phyloP scores from a whole-genome alignment of 2,113 vertebrate genomes.

The Neogobius melanostomus region DNA sequence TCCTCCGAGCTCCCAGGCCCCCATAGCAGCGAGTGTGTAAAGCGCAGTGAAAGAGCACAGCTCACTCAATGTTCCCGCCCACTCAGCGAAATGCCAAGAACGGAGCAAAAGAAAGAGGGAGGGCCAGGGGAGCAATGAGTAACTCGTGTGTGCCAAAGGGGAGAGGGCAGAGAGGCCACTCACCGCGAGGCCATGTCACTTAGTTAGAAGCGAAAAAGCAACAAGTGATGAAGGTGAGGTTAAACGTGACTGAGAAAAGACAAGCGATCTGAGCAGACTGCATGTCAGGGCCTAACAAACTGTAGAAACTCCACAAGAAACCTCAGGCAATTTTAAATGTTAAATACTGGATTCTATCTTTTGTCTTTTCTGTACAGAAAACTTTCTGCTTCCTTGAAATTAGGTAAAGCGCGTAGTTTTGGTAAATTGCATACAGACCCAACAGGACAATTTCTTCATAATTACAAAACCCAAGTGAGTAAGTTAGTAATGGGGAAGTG shows the following conservation, averaged over 20 bases:
- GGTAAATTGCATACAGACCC: not conserved
- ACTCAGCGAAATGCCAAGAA: slow-evolving; percentile 16
- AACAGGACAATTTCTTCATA: not conserved
- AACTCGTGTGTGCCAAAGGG: slow-evolving; percentile 37
- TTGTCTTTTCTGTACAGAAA: too few species aligned
- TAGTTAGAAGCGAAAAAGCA: too few species aligned
- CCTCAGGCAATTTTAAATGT: too few species aligned
- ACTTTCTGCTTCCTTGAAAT: too few species aligned
- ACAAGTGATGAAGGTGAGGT: too few species aligned
- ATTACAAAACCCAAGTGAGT: not conserved
- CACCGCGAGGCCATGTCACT: not conserved
- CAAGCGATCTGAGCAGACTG: too few species aligned
- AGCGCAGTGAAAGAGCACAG: slow-evolving; percentile 13
- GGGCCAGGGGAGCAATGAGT: slow-evolving; percentile 24
- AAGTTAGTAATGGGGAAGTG: not conserved
- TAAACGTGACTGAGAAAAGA: too few species aligned
- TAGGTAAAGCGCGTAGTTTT: too few species aligned
- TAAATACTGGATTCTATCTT: too few species aligned
- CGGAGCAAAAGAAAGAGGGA: slow-evolving; percentile 15
- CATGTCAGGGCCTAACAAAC: too few species aligned
- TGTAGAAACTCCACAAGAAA: too few species aligned
- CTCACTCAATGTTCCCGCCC: slow-evolving; percentile 25
- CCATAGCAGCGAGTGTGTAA: not conserved
- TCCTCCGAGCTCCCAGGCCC: not conserved
- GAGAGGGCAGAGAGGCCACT: not conserved